Evolutionary conservation across 2,888 invertebrate species (phyloP).

Genomic region (Rhopalosiphum nymphaeae): DNA sequence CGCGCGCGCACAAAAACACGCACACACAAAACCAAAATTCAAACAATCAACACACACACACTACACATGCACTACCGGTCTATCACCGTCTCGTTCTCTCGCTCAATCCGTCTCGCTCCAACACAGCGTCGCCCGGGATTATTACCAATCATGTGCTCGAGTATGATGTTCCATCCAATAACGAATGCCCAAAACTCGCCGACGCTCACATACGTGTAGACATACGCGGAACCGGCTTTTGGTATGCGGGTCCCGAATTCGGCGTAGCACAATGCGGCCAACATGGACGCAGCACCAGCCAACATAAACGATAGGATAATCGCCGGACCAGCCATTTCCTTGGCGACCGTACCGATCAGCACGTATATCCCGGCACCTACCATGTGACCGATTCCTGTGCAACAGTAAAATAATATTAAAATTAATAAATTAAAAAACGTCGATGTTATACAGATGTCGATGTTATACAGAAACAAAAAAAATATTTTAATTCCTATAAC

Average conservation of each 20-base stretch:
- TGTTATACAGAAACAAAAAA: neutral
- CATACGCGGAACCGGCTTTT: constrained; percentile 92
- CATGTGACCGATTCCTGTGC: constrained; percentile 91
- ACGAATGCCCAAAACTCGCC: constrained; percentile 95
- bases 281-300: constrained; percentile 85
- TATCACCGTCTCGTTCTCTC: too few species aligned
- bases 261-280: constrained; percentile 89
- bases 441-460: too few species aligned
- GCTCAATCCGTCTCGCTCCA: too few species aligned
- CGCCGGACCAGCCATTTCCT: constrained; percentile 85
- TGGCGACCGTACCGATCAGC: constrained; percentile 86
- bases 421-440: too few species aligned
- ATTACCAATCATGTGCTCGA: constrained; percentile 88
- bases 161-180: constrained; percentile 93
- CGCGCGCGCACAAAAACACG: too few species aligned
- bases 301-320: constrained; percentile 79
- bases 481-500: neutral
- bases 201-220: constrained; percentile 92
- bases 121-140: neutral
- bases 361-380: constrained; percentile 96
- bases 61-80: too few species aligned
- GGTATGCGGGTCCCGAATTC: constrained; percentile 91
- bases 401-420: constrained; percentile 15
- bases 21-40: too few species aligned
- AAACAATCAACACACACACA: too few species aligned